A percentile compares a stretch with the other conserved stretches of the same genome.
phyloP scores from a whole-genome alignment of 2,888 invertebrate genomes.

The Cataglyphis rosenhaueri region DNA sequence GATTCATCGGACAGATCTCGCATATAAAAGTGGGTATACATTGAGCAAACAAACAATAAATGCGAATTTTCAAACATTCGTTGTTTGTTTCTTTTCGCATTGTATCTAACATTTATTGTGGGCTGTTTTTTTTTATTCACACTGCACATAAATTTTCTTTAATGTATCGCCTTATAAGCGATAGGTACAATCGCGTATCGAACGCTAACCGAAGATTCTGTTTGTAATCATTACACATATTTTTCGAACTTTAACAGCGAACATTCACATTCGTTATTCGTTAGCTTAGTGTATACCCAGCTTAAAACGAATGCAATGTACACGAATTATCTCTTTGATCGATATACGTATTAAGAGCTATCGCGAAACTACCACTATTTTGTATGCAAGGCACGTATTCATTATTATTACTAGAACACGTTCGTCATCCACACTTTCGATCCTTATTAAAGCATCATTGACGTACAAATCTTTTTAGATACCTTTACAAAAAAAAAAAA shows the following conservation, averaged over 20 bases:
- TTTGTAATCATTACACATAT: not conserved
- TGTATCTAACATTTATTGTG: not conserved
- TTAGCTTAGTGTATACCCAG: not conserved
- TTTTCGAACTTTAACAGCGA: not conserved
- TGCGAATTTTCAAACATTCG: not conserved
- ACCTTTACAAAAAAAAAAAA: slow-evolving; percentile 71
- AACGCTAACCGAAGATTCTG: not conserved
- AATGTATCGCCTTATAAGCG: not conserved
- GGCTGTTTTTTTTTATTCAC: not conserved
- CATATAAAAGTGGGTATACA: not conserved
- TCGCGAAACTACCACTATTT: slow-evolving; percentile 48
- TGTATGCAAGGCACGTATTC: slow-evolving; percentile 42
- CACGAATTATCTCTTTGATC: slow-evolving; percentile 44
- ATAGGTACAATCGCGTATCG: not conserved
- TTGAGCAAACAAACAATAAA: not conserved
- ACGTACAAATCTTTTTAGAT: slow-evolving; percentile 74
- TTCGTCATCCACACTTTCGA: slow-evolving; percentile 54
- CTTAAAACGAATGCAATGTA: slow-evolving; percentile 31
- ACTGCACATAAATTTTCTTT: not conserved
- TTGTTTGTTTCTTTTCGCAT: not conserved
- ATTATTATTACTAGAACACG: slow-evolving; percentile 49
- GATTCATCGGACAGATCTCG: slow-evolving; percentile 9
- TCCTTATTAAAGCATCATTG: slow-evolving; percentile 71
- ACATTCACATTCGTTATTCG: not conserved
- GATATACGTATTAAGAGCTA: slow-evolving; percentile 46